phyloP scores from a whole-genome alignment of 1,140 invertebrate species.

The Nebria ingens region DNA sequence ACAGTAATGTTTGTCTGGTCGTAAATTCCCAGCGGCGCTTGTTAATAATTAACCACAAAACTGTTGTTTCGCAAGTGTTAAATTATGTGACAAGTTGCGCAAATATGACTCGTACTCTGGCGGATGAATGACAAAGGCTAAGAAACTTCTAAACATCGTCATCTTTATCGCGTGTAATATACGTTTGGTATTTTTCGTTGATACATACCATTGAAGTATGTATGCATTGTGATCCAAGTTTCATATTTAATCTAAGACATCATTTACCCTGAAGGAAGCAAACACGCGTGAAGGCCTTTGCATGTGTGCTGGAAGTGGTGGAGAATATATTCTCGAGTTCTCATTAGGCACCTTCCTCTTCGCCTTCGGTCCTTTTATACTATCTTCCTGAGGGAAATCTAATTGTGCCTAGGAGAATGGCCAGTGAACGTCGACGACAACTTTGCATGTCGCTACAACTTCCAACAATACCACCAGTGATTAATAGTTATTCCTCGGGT shows the following conservation, averaged over 20 bases:
- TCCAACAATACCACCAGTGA: background rate
- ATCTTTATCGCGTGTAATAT: no score
- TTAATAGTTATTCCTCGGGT: background rate
- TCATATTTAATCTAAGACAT: no score
- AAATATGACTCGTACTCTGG: no score
- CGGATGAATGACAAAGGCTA: background rate
- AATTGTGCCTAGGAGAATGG: background rate
- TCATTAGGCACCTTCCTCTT: background rate
- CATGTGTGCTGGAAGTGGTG: no score
- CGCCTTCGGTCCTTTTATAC: background rate
- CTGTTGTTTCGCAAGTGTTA: background rate
- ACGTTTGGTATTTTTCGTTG: no score
- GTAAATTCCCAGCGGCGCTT: background rate
- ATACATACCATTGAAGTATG: no score
- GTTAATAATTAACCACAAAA: background rate
- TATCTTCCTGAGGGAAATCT: background rate
- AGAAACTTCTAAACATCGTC: no score
- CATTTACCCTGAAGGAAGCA: no score
- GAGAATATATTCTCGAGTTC: background rate
- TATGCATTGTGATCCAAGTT: no score
- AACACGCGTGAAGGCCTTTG: no score
- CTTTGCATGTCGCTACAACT: background rate
- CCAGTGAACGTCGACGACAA: background rate
- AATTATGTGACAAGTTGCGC: background rate
- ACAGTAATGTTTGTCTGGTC: no score